phyloP scores from a whole-genome alignment of 2,797 vertebrate genomes.

The Lycodopsis pacificus region DNA sequence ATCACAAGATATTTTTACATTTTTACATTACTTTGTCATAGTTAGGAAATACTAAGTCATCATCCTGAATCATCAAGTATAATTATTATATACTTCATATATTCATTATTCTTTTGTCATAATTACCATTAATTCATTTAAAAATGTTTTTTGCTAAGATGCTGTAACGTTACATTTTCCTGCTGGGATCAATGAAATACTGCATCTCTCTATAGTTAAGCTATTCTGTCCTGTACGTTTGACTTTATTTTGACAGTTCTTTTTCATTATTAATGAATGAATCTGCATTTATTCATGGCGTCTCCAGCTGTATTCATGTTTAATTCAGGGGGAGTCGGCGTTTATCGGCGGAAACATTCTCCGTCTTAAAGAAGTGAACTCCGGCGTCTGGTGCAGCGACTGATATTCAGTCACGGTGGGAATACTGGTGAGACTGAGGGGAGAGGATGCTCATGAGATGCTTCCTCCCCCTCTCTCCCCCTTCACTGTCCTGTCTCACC shows the following conservation, averaged over 20 bases:
- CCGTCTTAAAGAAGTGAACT: conserved; percentile 40
- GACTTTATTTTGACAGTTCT: neutral
- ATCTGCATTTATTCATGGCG: neutral
- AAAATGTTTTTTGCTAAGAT: neutral
- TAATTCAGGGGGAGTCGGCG: conserved; percentile 26
- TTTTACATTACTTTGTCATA: no score
- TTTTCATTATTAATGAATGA: neutral
- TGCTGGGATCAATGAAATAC: neutral
- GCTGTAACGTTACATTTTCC: neutral
- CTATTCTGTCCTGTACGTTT: neutral
- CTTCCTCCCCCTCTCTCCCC: neutral
- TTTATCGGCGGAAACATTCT: conserved; percentile 56
- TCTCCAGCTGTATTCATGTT: neutral
- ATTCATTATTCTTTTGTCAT: no score
- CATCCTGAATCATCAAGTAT: no score
- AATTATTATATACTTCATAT: no score
- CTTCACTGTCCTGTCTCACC: no score
- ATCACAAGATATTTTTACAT: no score
- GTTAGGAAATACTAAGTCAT: no score
- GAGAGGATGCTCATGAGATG: conserved; percentile 36
- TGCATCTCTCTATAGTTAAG: neutral
- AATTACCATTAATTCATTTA: no score
- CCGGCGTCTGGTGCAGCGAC: conserved; percentile 9
- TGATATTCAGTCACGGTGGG: conserved; percentile 34
- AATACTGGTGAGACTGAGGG: conserved; percentile 25